These are phyloP conservation scores for Holacanthella duospinosa DNA, from an alignment of 2,888 invertebrate genomes.

Conservation along the genomic window DNA sequence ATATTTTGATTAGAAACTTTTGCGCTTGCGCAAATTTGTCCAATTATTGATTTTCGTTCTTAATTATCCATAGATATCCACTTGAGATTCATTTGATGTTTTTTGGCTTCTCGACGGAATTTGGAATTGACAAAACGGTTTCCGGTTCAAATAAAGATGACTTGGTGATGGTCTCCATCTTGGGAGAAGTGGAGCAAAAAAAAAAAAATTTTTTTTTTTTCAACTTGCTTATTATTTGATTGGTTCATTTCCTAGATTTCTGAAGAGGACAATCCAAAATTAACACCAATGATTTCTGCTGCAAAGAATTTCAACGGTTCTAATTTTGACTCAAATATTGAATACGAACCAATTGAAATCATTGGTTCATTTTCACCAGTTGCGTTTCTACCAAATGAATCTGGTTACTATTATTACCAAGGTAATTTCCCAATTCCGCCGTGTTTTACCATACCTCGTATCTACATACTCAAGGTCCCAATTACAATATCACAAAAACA, in stretches of 20 bases:
- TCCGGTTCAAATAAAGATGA: not conserved
- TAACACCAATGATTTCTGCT: conserved; percentile 7
- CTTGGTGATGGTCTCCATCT: conserved; percentile 6
- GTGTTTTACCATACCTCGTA: conserved; percentile 1
- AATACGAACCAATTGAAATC: not conserved
- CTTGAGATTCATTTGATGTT: conserved; percentile 10
- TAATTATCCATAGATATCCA: conserved; percentile 5
- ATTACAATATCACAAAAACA: not conserved
- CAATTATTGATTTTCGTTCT: no score
- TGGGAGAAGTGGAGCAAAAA: conserved; percentile 6
- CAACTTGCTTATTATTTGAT: no score
- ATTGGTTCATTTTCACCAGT: conserved; percentile 3
- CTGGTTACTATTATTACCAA: not conserved
- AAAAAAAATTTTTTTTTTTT: not conserved
- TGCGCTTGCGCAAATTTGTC: not conserved
- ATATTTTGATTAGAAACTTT: not conserved
- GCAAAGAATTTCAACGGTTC: conserved; percentile 5
- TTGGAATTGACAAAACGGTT: conserved; percentile 8
- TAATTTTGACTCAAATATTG: not conserved
- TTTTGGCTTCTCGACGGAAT: not conserved
- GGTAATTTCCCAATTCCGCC: conserved; percentile 11
- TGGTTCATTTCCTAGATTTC: conserved; percentile 1
- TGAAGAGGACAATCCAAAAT: not conserved
- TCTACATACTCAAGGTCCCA: not conserved
- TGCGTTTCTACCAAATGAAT: conserved; percentile 3